A percentile compares a stretch with the other conserved stretches of the same genome.
Evolutionary conservation across 2,797 vertebrate species (phyloP).

Genomic region (Acipenser transmontanus): DNA sequence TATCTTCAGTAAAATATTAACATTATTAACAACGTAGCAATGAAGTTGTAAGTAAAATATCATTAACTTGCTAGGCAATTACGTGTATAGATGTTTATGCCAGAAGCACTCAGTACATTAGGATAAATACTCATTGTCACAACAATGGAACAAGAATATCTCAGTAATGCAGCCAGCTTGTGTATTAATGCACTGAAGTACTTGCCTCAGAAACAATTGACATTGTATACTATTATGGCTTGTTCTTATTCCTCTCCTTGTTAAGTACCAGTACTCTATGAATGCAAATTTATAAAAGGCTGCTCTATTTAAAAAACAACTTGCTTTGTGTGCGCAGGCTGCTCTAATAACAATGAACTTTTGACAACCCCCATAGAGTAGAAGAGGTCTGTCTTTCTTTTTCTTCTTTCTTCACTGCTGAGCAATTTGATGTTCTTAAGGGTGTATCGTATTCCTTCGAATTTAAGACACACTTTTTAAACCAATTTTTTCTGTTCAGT

Average conservation of each 20-base stretch:
- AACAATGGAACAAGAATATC: neutral
- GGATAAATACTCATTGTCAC: constrained; percentile 2
- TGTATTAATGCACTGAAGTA: neutral
- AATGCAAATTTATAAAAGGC: constrained; percentile 3
- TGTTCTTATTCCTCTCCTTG: neutral
- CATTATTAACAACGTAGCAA: no score
- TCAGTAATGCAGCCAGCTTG: constrained; percentile 10
- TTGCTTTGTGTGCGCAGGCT: neutral
- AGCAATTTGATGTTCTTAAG: no score
- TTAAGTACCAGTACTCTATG: neutral
- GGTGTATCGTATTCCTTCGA: no score
- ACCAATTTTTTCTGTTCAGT: no score
- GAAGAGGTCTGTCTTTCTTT: no score
- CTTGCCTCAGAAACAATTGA: neutral
- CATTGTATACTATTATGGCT: constrained; percentile 4
- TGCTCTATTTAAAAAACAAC: neutral
- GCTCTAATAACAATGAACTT: neutral
- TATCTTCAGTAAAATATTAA: no score
- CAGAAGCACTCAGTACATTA: neutral
- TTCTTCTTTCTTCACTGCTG: no score
- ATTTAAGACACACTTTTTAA: no score
- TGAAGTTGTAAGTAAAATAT: no score
- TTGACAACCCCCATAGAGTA: no score
- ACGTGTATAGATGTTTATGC: neutral
- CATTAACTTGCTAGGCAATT: no score